Percentiles rank a stretch among this genome's conserved stretches.
phyloP scores from a whole-genome alignment of 2,797 vertebrate species.

The Acipenser transmontanus region DNA sequence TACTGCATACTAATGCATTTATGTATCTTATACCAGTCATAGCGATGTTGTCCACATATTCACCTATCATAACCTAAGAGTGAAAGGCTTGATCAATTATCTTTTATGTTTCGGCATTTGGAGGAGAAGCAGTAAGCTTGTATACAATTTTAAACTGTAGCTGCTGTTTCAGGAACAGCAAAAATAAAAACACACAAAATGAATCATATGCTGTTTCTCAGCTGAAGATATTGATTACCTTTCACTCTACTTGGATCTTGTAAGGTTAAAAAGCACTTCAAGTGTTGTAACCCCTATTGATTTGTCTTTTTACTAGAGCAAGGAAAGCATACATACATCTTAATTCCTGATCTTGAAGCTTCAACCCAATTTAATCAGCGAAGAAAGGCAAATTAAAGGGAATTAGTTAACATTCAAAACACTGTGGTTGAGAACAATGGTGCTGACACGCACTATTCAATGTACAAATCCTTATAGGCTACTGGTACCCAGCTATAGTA shows the following conservation, averaged over 20 bases:
- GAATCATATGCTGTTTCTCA: constrained; percentile 1
- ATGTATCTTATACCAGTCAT: no score
- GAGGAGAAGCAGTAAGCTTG: background rate
- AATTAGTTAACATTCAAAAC: background rate
- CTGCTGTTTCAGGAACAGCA: background rate
- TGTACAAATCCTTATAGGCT: no score
- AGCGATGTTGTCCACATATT: no score
- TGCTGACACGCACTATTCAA: no score
- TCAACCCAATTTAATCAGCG: background rate
- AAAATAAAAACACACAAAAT: background rate
- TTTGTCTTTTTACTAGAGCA: background rate
- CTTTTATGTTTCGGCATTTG: background rate
- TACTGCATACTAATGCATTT: no score
- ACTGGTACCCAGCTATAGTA: no score
- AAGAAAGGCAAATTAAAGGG: background rate
- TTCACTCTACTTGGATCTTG: background rate
- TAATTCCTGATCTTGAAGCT: background rate
- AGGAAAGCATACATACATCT: background rate
- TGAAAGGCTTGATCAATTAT: no score
- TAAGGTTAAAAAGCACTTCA: constrained; percentile 5
- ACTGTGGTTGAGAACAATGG: background rate
- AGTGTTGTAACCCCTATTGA: background rate
- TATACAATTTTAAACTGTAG: background rate
- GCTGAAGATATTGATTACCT: background rate
- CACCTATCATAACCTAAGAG: no score